Base-by-base conservation (phyloP, 23 tunicate genomes). In the Botrylloides violaceus region DNA sequence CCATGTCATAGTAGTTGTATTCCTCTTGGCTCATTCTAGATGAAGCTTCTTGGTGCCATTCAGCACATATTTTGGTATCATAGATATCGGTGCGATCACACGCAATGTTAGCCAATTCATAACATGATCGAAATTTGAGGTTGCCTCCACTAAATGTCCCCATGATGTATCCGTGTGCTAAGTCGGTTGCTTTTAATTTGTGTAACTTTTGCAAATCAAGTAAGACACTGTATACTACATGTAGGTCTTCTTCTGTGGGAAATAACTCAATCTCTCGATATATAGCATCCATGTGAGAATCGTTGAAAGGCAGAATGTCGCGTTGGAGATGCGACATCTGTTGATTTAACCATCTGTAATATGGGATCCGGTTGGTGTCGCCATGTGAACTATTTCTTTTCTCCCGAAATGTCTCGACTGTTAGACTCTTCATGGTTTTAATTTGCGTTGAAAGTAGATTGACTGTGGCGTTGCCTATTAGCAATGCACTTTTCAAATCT, bases 11-110 rank as follows among this genome's bases (percentile, higher is more conserved):
- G 18, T 63, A 27, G 7, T 33, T 63, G 36, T 19, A 4, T 3
- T 63, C 70, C 4, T 29, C 36, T 29, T 31, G 34, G 34, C 3
- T 28, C 29, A 27, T 34, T 3, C 70, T 23, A 63, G 4, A 3
- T 34, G 29, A 29, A 25, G 70, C 7, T 63, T 27, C 70, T 19
- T 63, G 4, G 70, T 3, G 23, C 70, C 70, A 63, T 7, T 63
- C 70, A 19, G 3, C 7, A 34, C 70, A 63, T 19, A 29, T 33
- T 3, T 3, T 12, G 4, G 20, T 4, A 21, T 23, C 19, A 3
- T 26, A 15, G 3, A 4, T 63, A n/a, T n/a, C n/a, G n/a, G n/a
- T n/a, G n/a, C n/a, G n/a, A 25, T 28, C 36, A 34, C 70, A 63
- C 3, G 70, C 32, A 4, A 19, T 31, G 3, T 6, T 3, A 12